phyloP scores from a whole-genome alignment of 2,797 vertebrate genomes.

The Tachyglossus aculeatus region DNA sequence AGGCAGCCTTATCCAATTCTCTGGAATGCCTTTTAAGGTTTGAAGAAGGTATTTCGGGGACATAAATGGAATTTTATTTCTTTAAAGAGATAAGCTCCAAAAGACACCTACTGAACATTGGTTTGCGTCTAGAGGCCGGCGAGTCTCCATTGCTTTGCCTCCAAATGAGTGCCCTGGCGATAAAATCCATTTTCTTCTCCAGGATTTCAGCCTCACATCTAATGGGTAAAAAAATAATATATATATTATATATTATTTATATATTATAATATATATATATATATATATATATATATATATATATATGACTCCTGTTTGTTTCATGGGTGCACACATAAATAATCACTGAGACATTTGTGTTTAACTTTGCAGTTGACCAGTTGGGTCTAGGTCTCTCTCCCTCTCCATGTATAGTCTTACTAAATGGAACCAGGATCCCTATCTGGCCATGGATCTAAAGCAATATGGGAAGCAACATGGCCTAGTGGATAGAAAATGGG shows the following conservation, averaged over 20 bases:
- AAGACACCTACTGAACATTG: constrained; percentile 3
- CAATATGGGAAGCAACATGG: too few species aligned
- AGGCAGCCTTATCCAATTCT: constrained; percentile 7
- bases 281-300: too few species aligned
- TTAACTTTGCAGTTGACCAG: constrained; percentile 57
- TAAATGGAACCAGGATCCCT: too few species aligned
- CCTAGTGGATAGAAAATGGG: too few species aligned
- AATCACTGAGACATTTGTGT: constrained; percentile 36
- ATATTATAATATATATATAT: too few species aligned
- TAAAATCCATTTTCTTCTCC: constrained; percentile 32
- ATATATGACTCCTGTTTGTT: constrained; percentile 43
- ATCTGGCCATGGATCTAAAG: too few species aligned
- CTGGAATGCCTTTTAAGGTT: not conserved
- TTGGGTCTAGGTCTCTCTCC: constrained; percentile 36
- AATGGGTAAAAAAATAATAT: constrained; percentile 43
- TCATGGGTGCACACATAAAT: constrained; percentile 33
- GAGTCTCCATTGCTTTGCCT: not conserved
- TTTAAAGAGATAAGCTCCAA: constrained; percentile 8
- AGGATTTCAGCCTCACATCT: constrained; percentile 30
- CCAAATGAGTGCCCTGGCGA: not conserved
- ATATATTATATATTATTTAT: too few species aligned
- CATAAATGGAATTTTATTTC: constrained; percentile 7
- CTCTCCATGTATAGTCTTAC: too few species aligned
- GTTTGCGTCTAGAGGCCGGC: constrained; percentile 6
- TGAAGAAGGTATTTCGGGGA: not conserved